These are phyloP conservation scores for Bergia sp. DNA, from an alignment of 92 coral and sea anemone genomes.

Conservation along the genomic window DNA sequence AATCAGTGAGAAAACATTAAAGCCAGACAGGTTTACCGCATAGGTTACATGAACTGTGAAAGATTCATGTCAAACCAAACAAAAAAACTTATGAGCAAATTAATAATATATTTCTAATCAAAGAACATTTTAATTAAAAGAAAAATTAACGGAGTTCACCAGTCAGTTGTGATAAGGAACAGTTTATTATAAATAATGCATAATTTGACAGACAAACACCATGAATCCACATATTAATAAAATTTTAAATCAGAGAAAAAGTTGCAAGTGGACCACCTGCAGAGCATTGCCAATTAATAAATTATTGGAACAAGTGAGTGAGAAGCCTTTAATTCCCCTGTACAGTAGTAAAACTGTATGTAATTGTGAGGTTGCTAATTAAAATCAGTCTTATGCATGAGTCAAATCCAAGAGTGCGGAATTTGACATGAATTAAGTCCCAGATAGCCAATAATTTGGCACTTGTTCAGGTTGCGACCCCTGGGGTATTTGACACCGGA, in stretches of 20 bases:
- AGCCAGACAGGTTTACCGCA: neutral
- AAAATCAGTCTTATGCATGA: neutral
- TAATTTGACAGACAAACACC: neutral
- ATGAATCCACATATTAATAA: too few species aligned
- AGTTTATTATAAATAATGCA: slow-evolving; percentile 2
- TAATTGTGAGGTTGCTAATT: neutral
- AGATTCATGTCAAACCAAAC: slow-evolving; percentile 29
- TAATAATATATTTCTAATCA: neutral
- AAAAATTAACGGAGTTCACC: neutral
- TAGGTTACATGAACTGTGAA: neutral
- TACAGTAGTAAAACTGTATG: too few species aligned
- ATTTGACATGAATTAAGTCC: too few species aligned
- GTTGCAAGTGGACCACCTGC: neutral
- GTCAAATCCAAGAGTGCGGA: too few species aligned
- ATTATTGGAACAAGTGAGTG: neutral
- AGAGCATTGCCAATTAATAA: neutral
- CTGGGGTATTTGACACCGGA: too few species aligned
- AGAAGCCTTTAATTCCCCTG: too few species aligned
- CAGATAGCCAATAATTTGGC: too few species aligned
- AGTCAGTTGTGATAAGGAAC: neutral
- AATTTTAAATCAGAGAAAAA: neutral
- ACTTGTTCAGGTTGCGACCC: too few species aligned
- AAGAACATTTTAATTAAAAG: neutral
- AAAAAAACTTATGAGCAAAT: neutral
- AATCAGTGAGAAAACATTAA: neutral